phyloP scores from a whole-genome alignment of 2,113 vertebrate genomes.

The Sciurus niger region DNA sequence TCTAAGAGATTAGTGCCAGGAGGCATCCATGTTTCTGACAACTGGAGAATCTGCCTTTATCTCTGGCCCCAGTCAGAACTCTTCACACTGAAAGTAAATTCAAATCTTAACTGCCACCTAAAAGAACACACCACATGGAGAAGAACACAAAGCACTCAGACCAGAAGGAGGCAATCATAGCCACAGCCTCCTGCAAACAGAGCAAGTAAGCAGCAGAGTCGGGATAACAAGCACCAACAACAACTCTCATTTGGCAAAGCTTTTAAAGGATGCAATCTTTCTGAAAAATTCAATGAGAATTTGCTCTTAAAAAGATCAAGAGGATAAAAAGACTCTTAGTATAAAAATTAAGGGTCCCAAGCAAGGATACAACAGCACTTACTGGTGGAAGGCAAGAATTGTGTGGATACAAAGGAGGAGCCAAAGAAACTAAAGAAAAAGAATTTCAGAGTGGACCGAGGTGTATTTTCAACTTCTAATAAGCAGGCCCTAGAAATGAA shows the following conservation, averaged over 20 bases:
- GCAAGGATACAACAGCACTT: neutral
- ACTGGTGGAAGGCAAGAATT: neutral
- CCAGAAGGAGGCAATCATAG: neutral
- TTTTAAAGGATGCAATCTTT: slow-evolving; percentile 18
- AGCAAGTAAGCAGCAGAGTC: neutral
- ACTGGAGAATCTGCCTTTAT: neutral
- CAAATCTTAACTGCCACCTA: slow-evolving; percentile 27
- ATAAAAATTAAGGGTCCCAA: slow-evolving; percentile 19
- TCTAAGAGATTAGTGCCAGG: neutral
- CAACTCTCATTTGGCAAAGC: neutral
- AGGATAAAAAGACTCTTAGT: neutral
- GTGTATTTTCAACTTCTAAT: neutral
- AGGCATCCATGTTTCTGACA: neutral
- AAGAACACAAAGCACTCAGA: neutral
- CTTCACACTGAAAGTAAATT: slow-evolving; percentile 22
- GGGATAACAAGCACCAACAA: neutral
- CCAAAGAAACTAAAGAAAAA: neutral
- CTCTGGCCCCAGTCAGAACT: neutral
- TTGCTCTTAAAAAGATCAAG: slow-evolving; percentile 29
- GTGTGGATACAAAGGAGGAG: neutral
- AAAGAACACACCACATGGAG: neutral
- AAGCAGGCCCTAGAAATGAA: neutral
- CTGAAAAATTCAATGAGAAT: slow-evolving; percentile 43
- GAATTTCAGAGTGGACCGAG: neutral
- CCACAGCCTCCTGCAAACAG: neutral